A percentile compares a stretch with the other conserved stretches of the same genome.
These are phyloP conservation scores for Nomada ruficornis DNA, from an alignment of 2,888 invertebrate species.

Conservation along the genomic window DNA sequence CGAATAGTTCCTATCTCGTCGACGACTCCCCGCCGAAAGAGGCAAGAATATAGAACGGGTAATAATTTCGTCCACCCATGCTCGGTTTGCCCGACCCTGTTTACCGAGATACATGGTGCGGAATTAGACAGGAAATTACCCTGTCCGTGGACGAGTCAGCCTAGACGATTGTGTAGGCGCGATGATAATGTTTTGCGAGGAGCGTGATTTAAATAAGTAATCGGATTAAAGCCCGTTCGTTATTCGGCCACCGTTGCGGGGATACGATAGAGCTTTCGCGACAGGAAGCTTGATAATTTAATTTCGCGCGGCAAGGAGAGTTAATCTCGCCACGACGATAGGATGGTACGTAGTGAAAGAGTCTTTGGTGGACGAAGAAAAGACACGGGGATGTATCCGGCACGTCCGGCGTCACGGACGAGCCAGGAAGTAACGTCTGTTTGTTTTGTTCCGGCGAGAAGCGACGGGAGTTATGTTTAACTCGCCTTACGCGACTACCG, in stretches of 20 bases:
- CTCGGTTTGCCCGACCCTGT: background rate
- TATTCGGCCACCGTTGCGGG: conserved; percentile 48
- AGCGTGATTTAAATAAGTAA: conserved; percentile 72
- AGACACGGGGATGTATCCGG: conserved; percentile 50
- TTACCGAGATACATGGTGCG: conserved; percentile 38
- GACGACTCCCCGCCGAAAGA: background rate
- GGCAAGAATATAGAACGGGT: conserved; percentile 4
- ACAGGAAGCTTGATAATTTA: conserved; percentile 75
- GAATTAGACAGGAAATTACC: conserved; percentile 27
- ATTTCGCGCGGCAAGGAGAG: conserved; percentile 75
- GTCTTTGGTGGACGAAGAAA: conserved; percentile 43
- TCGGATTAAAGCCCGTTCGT: conserved; percentile 64
- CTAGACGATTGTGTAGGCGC: conserved; percentile 19
- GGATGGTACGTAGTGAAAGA: conserved; percentile 56
- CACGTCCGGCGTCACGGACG: conserved; percentile 56
- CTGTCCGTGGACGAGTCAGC: conserved; percentile 7
- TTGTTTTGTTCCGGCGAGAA: conserved; percentile 70
- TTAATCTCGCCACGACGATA: conserved; percentile 71
- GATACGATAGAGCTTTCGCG: conserved; percentile 33
- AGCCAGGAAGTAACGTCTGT: conserved; percentile 69
- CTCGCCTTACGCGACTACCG: conserved; percentile 55
- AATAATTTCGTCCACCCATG: conserved; percentile 15
- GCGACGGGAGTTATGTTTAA: conserved; percentile 72
- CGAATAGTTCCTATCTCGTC: background rate
- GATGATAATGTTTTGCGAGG: conserved; percentile 59